A percentile compares a stretch with the other conserved stretches of the same genome.
Evolutionary conservation across 23 tunicate species (phyloP).

Genomic region (Aplidium turbinatum): DNA sequence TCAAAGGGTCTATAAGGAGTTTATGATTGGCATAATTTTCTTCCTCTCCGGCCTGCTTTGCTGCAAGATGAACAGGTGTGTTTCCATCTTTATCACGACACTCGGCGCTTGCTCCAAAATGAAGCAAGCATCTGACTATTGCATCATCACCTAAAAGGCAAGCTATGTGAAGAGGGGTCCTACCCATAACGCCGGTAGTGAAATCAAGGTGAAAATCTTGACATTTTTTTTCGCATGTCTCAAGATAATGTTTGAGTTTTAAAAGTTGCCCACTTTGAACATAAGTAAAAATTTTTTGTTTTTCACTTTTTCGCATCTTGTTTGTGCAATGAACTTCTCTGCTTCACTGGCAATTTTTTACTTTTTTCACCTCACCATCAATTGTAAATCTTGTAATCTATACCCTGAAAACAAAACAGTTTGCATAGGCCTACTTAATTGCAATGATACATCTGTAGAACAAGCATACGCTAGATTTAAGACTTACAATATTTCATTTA

Average conservation of each 20-base stretch:
- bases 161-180: constrained; percentile 89
- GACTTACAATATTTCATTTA: too few species aligned
- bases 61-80: constrained; percentile 89
- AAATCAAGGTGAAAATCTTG: constrained; percentile 60
- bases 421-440: too few species aligned
- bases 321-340: too few species aligned
- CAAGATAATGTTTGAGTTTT: constrained; percentile 79
- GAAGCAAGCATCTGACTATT: constrained; percentile 62
- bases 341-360: too few species aligned
- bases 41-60: constrained; percentile 64
- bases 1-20: constrained; percentile 72
- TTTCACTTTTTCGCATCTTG: constrained; percentile 38
- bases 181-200: constrained; percentile 45
- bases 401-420: too few species aligned
- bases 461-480: too few species aligned
- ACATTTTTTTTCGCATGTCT: constrained; percentile 44
- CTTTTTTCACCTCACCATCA: too few species aligned
- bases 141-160: constrained; percentile 94
- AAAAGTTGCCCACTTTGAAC: constrained; percentile 90
- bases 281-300: constrained; percentile 67
- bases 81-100: constrained; percentile 61
- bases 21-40: constrained; percentile 75
- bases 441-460: too few species aligned
- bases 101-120: constrained; percentile 62
- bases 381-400: too few species aligned